These are phyloP conservation scores for Prionailurus viverrinus DNA, from an alignment of 2,113 vertebrate genomes.

Conservation along the genomic window DNA sequence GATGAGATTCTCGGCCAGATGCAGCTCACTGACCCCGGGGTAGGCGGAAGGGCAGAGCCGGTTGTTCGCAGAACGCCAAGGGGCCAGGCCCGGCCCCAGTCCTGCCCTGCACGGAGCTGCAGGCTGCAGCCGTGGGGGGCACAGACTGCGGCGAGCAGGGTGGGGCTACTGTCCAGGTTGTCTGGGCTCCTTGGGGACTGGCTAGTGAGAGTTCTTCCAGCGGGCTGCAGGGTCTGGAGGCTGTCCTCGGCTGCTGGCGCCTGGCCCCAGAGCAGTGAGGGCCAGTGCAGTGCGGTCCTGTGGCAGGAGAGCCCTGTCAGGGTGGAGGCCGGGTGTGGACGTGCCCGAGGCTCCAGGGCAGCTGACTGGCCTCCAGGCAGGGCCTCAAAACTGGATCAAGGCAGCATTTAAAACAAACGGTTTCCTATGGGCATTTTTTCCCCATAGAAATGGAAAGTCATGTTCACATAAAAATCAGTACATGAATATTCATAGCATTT, in stretches of 20 bases:
- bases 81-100: background rate
- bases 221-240: background rate
- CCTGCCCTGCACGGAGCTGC: background rate
- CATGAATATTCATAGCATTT: background rate
- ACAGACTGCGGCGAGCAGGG: background rate
- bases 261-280: background rate
- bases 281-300: background rate
- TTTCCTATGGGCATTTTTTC: background rate
- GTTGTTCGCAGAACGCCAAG: background rate
- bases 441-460: background rate
- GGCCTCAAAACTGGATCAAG: background rate
- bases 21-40: too few relatives aligned
- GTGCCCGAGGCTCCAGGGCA: fast-evolving
- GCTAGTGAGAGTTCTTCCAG: background rate
- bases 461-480: background rate
- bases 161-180: background rate
- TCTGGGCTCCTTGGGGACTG: background rate
- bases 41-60: background rate
- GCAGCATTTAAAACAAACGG: background rate
- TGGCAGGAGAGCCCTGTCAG: background rate
- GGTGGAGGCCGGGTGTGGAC: background rate
- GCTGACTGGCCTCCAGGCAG: background rate
- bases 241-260: fast-evolving
- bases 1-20: background rate
- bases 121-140: background rate